phyloP scores from a whole-genome alignment of 1,140 invertebrate genomes.

The Dendroctonus ponderosae region DNA sequence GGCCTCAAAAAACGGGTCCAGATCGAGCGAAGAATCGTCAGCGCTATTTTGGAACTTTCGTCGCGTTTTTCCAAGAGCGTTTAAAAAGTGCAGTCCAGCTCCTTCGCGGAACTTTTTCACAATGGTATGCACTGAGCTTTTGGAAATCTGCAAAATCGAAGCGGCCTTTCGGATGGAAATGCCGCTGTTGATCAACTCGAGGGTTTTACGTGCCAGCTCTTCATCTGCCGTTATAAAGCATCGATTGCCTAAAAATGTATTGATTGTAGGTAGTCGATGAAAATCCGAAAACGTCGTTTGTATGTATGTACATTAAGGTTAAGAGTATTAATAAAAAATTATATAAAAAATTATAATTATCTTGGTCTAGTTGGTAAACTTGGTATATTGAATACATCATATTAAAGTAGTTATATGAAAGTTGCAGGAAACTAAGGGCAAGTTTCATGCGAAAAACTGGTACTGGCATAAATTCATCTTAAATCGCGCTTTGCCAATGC shows the following conservation, averaged over 20 bases:
- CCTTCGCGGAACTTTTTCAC: slow-evolving; percentile 13
- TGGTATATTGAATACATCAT: too few species aligned
- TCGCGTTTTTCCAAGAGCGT: neutral
- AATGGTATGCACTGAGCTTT: slow-evolving; percentile 25
- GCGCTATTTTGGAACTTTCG: slow-evolving; percentile 4
- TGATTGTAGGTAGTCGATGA: neutral
- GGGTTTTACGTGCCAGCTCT: slow-evolving; percentile 4
- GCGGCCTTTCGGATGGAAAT: slow-evolving; percentile 23
- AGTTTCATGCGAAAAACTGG: slow-evolving; percentile 7
- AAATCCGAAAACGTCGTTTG: too few species aligned
- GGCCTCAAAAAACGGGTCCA: slow-evolving; percentile 13
- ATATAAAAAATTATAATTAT: too few species aligned
- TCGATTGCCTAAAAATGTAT: slow-evolving; percentile 20
- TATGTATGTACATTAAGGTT: too few species aligned
- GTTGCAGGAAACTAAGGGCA: neutral
- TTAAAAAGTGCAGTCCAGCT: slow-evolving; percentile 9
- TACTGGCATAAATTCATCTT: neutral
- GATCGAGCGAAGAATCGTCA: neutral
- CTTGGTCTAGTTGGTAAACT: too few species aligned
- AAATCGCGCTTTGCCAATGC: neutral
- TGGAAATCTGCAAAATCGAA: slow-evolving; percentile 19
- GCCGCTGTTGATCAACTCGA: slow-evolving; percentile 12
- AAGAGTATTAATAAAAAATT: too few species aligned
- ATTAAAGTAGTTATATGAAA: too few species aligned
- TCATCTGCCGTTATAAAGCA: slow-evolving; percentile 20